phyloP scores from a whole-genome alignment of 2,888 invertebrate genomes.

The Autographa gamma region DNA sequence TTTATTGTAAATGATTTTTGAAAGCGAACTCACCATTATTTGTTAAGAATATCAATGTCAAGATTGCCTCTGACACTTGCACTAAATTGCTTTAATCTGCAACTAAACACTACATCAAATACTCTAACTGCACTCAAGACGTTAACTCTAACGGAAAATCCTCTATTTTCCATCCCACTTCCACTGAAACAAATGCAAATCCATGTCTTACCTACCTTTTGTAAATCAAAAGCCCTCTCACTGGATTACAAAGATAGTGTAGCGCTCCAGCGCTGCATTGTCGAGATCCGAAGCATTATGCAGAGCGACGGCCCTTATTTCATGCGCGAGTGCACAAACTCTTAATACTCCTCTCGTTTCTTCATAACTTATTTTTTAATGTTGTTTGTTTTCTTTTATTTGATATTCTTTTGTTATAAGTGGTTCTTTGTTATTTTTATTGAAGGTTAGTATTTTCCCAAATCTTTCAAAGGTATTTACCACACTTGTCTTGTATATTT shows the following conservation, averaged over 20 bases:
- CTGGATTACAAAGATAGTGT: slow-evolving; percentile 1
- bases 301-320: not conserved
- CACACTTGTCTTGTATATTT: too few species aligned
- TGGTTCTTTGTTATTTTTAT: not conserved
- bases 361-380: not conserved
- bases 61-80: too few species aligned
- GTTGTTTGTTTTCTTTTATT: not conserved
- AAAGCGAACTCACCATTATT: too few species aligned
- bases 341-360: not conserved
- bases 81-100: not conserved
- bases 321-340: not conserved
- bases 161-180: not conserved
- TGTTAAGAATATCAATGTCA: too few species aligned
- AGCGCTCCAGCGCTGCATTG: not conserved
- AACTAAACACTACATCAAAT: not conserved
- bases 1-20: too few species aligned
- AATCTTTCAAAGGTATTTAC: too few species aligned
- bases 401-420: not conserved
- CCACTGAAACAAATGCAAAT: not conserved
- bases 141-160: not conserved
- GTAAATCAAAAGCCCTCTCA: slow-evolving; percentile 2
- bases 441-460: not conserved
- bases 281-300: not conserved
- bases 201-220: not conserved
- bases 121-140: not conserved